These are phyloP conservation scores for Hyles vespertilio DNA, from an alignment of 1,140 invertebrate species.

Conservation along the genomic window DNA sequence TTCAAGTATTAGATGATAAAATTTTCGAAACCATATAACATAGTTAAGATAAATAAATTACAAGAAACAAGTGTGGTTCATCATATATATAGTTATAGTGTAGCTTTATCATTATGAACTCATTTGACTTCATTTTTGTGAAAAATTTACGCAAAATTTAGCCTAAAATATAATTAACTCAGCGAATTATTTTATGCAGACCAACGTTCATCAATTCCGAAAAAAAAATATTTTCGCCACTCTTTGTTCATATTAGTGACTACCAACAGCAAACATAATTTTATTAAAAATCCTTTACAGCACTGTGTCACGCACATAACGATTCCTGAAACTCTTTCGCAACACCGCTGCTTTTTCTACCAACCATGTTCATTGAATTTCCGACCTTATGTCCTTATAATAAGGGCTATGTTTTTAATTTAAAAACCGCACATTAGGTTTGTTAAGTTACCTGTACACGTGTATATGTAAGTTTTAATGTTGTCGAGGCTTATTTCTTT, in stretches of 20 bases:
- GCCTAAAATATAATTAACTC: not conserved
- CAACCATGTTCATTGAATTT: not conserved
- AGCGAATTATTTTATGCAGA: not conserved
- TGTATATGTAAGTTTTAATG: conserved; percentile 31
- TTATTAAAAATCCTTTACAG: conserved; percentile 2
- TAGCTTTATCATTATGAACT: too few relatives aligned
- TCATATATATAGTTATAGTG: too few relatives aligned
- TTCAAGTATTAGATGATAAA: too few relatives aligned
- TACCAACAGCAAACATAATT: not conserved
- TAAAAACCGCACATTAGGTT: conserved; percentile 16
- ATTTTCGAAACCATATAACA: too few relatives aligned
- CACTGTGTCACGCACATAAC: conserved; percentile 24
- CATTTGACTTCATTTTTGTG: too few relatives aligned
- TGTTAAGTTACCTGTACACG: conserved; percentile 26
- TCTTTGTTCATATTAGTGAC: not conserved
- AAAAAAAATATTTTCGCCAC: not conserved
- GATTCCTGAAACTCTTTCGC: conserved; percentile 23
- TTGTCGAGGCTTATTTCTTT: conserved; percentile 28
- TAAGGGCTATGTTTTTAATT: conserved; percentile 7
- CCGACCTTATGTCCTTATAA: not conserved
- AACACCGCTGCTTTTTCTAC: conserved; percentile 6
- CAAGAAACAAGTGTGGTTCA: too few relatives aligned
- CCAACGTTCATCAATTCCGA: too few relatives aligned
- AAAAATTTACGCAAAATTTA: too few relatives aligned
- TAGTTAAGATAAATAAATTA: too few relatives aligned